Percentiles rank a stretch among this genome's conserved stretches.
Evolutionary conservation across 1,140 invertebrate species (phyloP).

Genomic region (Diabrotica undecimpunctata): DNA sequence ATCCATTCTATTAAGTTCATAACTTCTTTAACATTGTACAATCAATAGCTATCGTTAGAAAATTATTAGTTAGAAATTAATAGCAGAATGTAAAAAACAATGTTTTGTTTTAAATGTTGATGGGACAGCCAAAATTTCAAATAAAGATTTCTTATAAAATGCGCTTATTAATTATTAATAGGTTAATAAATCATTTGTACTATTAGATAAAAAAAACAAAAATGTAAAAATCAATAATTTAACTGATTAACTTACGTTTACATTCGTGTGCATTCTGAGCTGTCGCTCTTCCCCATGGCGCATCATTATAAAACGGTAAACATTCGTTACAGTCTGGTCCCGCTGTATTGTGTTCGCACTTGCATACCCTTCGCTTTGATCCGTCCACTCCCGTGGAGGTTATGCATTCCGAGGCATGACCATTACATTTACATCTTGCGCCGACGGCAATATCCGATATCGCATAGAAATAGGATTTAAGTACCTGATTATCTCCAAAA

Average conservation of each 20-base stretch:
- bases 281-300: constrained; percentile 89
- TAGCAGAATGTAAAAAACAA: too few species aligned
- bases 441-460: constrained; percentile 95
- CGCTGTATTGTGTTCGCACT: constrained; percentile 93
- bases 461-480: constrained; percentile 97
- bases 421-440: constrained; percentile 96
- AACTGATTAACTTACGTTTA: constrained; percentile 76
- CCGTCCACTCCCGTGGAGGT: constrained; percentile 53
- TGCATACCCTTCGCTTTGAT: constrained; percentile 57
- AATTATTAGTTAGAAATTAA: too few species aligned
- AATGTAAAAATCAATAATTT: too few species aligned
- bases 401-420: constrained; percentile 90
- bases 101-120: too few species aligned
- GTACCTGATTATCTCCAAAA: constrained; percentile 86
- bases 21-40: too few species aligned
- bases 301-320: constrained; percentile 92
- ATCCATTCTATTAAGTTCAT: too few species aligned
- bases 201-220: too few species aligned
- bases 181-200: too few species aligned
- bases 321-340: constrained; percentile 91
- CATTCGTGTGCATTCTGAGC: constrained; percentile 88
- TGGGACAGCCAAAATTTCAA: too few species aligned
- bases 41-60: too few species aligned
- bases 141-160: too few species aligned
- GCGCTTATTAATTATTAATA: too few species aligned